Conservation (phyloP, 2,888 invertebrate species). For the Zygogramma bicolorata region DNA sequence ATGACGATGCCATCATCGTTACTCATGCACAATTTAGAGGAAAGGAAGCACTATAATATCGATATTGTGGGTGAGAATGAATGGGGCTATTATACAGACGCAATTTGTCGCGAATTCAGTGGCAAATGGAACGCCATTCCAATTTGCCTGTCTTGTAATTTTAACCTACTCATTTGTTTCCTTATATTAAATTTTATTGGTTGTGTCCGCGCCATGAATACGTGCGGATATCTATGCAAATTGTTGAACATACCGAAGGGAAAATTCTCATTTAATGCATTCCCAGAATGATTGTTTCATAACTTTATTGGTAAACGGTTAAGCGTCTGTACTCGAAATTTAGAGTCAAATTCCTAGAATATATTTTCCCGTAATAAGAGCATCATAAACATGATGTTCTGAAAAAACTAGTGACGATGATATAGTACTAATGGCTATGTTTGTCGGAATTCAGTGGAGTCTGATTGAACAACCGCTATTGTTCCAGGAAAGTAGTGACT, state of each 20-base stretch:
- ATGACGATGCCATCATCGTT: constrained; percentile 10
- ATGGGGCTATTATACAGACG: constrained; percentile 43
- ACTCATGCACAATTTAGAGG: constrained; percentile 33
- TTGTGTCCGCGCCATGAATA: constrained; percentile 33
- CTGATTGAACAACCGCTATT: no score
- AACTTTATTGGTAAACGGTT: constrained; percentile 3
- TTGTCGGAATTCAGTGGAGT: no score
- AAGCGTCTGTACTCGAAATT: background rate
- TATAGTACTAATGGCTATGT: no score
- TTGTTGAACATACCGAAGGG: constrained; percentile 1
- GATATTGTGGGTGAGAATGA: constrained; percentile 42
- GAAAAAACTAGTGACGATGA: no score
- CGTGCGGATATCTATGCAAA: constrained; percentile 34
- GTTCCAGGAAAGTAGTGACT: no score
- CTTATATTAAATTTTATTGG: constrained; percentile 43
- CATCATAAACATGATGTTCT: background rate
- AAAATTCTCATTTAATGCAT: constrained; percentile 1
- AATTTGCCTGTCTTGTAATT: constrained; percentile 43
- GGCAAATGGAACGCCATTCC: constrained; percentile 39
- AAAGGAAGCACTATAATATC: constrained; percentile 37
- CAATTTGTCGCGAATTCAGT: constrained; percentile 43
- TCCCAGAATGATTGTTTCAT: background rate
- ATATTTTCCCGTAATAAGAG: background rate
- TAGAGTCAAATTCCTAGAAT: background rate
- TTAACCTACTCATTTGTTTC: constrained; percentile 44